Evolutionary conservation across 2,113 vertebrate genomes (phyloP).

Genomic region (Psettodes erumei): DNA sequence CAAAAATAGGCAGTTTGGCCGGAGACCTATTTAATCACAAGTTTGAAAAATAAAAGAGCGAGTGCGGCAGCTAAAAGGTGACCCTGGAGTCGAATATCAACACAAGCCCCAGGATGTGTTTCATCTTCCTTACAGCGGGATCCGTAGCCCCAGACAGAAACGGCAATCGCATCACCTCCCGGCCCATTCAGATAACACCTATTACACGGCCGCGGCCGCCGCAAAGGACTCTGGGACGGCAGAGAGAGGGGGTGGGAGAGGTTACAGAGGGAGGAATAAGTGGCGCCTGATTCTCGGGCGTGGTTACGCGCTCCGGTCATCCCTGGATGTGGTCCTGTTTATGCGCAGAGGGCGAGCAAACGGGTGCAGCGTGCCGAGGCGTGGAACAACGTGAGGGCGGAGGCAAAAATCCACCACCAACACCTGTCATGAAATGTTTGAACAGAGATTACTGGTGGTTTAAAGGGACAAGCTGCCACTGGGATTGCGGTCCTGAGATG

Average conservation of each 20-base stretch:
- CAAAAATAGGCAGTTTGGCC: slow-evolving; percentile 13
- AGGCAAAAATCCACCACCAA: slow-evolving; percentile 6
- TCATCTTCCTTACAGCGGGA: slow-evolving; percentile 24
- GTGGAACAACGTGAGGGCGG: neutral
- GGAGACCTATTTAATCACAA: slow-evolving; percentile 15
- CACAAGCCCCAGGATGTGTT: slow-evolving; percentile 34
- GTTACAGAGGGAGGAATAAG: slow-evolving; percentile 37
- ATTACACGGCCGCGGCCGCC: slow-evolving; percentile 40
- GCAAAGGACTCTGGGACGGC: slow-evolving; percentile 16
- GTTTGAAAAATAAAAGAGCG: slow-evolving; percentile 19
- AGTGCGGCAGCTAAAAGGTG: slow-evolving; percentile 33
- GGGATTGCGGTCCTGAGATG: neutral
- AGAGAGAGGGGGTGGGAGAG: slow-evolving; percentile 43
- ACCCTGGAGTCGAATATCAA: slow-evolving; percentile 36
- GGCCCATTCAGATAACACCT: slow-evolving; percentile 45
- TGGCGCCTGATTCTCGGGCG: slow-evolving; percentile 33
- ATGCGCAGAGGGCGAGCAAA: slow-evolving; percentile 27
- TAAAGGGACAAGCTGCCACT: neutral
- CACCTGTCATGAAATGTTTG: slow-evolving; percentile 10
- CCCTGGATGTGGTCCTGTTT: slow-evolving; percentile 33
- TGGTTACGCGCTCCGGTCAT: slow-evolving; percentile 3
- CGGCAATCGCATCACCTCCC: slow-evolving; percentile 18
- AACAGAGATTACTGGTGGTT: neutral
- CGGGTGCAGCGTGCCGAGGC: slow-evolving; percentile 14
- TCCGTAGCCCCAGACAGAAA: slow-evolving; percentile 14